Conservation (phyloP, 2,797 vertebrate species). For the Thunnus albacares region DNA sequence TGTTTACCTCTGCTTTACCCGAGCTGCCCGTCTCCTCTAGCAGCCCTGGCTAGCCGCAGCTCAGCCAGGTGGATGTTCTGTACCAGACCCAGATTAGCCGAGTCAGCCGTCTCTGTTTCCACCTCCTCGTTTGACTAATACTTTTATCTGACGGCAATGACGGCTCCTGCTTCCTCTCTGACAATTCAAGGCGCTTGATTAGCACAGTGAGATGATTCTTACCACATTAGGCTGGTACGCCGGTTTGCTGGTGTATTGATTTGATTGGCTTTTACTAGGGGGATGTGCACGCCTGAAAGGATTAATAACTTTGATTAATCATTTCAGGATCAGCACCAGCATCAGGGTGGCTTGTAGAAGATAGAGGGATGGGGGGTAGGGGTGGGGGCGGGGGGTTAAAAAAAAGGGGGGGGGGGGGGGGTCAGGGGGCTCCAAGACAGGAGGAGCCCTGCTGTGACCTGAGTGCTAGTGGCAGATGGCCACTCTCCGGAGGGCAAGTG, state of each 20-base stretch:
- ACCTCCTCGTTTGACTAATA: conserved; percentile 52
- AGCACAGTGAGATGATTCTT: background rate
- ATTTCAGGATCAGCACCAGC: background rate
- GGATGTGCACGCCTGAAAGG: too few relatives aligned
- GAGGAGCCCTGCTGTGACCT: conserved; percentile 48
- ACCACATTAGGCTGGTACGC: background rate
- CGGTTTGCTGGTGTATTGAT: background rate
- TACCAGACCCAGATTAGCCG: conserved; percentile 75
- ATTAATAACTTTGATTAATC: background rate
- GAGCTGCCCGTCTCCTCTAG: conserved; percentile 15
- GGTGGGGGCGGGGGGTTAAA: background rate
- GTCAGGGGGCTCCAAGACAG: background rate
- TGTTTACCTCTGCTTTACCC: conserved; percentile 52
- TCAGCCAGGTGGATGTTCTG: conserved; percentile 79
- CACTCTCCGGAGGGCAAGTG: conserved; percentile 41
- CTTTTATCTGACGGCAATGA: conserved; percentile 44
- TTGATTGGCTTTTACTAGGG: background rate
- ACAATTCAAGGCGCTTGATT: conserved; percentile 6
- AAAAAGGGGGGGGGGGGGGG: background rate
- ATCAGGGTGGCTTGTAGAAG: too few relatives aligned
- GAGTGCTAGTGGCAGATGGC: conserved; percentile 65
- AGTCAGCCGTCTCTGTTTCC: conserved; percentile 70
- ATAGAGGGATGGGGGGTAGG: background rate
- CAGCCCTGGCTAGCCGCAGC: conserved; percentile 42
- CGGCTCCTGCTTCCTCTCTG: conserved; percentile 16